Conservation (phyloP, 2,797 vertebrate genomes). For the Eulemur albifrons region DNA sequence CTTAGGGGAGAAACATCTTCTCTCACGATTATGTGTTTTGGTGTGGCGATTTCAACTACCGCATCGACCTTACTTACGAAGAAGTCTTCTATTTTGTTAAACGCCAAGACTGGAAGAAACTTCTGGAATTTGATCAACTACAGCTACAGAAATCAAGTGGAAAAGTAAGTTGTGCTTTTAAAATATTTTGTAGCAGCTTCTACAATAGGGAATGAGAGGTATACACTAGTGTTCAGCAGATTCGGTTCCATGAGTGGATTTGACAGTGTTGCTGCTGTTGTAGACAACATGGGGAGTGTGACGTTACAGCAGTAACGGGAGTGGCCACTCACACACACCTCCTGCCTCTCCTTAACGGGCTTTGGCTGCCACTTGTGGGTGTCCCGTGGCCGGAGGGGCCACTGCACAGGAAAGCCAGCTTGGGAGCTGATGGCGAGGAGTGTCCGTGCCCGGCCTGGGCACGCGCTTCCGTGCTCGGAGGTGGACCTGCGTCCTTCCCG, state of each 20-base stretch:
- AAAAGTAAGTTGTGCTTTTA: slow-evolving; percentile 80
- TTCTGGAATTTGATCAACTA: slow-evolving; percentile 87
- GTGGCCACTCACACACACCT: fast-evolving
- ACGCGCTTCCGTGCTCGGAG: fast-evolving
- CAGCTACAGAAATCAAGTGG: slow-evolving; percentile 87
- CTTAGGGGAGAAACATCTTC: slow-evolving; percentile 85
- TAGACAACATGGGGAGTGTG: fast-evolving
- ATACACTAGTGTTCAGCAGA: fast-evolving
- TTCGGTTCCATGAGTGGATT: not conserved
- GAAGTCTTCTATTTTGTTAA: slow-evolving; percentile 89
- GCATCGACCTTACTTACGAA: slow-evolving; percentile 87
- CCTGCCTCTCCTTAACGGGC: not conserved
- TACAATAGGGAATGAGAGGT: not conserved
- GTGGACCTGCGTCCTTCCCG: not conserved
- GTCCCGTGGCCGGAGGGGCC: not conserved
- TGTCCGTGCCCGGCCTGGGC: fast-evolving
- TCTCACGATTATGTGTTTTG: slow-evolving; percentile 90
- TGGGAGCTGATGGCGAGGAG: fast-evolving
- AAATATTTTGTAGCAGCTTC: not conserved
- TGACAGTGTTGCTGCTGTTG: fast-evolving
- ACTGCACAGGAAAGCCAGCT: fast-evolving
- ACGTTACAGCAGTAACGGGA: not conserved
- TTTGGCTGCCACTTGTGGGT: not conserved
- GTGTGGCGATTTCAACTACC: slow-evolving; percentile 90
- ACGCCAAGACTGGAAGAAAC: slow-evolving; percentile 87